phyloP scores from a whole-genome alignment of 2,113 vertebrate genomes.

The Illadopsis cleaveri region DNA sequence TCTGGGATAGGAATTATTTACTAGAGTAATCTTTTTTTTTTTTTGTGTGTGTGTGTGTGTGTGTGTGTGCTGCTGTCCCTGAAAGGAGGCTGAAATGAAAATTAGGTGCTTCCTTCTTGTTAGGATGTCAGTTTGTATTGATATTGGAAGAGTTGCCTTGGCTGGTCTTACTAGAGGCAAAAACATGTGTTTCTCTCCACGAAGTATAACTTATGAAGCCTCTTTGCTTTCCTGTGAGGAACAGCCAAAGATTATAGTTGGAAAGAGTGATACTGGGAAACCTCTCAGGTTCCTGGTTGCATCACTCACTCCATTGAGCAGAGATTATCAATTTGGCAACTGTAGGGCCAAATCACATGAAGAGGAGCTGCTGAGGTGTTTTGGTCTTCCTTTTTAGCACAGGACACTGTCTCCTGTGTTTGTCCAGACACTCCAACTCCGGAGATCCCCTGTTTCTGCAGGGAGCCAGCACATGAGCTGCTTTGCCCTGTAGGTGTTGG shows the following conservation, averaged over 20 bases:
- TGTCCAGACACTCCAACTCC: background rate
- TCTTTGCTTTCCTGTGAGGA: background rate
- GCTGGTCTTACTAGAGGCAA: background rate
- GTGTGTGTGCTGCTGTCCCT: background rate
- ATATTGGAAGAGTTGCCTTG: background rate
- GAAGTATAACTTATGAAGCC: background rate
- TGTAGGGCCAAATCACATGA: background rate
- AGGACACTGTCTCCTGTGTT: background rate
- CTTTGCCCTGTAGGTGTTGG: background rate
- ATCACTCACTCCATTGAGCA: rapidly evolving
- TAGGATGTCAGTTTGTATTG: background rate
- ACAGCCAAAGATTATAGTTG: background rate
- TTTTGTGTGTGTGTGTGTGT: background rate
- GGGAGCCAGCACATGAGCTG: background rate
- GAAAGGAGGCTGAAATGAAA: background rate
- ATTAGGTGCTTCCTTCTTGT: background rate
- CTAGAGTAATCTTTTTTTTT: background rate
- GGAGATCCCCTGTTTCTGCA: background rate
- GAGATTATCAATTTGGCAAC: background rate
- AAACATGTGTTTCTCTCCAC: background rate
- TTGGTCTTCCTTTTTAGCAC: background rate
- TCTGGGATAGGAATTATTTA: background rate
- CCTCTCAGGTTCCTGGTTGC: background rate
- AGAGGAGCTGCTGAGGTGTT: background rate
- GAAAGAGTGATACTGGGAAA: background rate